Conservation (phyloP, 1,140 invertebrate genomes). For the Pectinophora gossypiella region DNA sequence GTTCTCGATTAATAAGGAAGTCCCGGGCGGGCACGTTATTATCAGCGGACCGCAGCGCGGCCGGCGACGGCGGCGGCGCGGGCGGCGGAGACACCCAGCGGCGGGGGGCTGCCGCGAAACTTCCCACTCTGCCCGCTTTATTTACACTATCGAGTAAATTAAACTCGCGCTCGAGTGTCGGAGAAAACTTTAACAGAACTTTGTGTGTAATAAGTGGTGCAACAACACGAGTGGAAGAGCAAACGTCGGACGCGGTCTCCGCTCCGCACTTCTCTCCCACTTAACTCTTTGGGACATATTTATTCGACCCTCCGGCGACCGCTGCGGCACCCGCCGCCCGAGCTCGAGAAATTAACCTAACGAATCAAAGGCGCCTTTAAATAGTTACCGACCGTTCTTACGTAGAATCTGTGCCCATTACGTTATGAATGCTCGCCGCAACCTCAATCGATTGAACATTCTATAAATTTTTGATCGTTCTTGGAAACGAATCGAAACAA, state of each 20-base stretch:
- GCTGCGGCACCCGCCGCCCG: conserved; percentile 36
- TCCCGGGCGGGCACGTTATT: conserved; percentile 66
- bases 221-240: conserved; percentile 74
- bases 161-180: conserved; percentile 73
- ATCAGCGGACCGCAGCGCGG: conserved; percentile 61
- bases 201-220: conserved; percentile 76
- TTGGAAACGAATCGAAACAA: conserved; percentile 54
- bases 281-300: conserved; percentile 76
- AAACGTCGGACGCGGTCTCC: conserved; percentile 72
- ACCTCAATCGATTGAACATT: conserved; percentile 41
- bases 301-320: conserved; percentile 73
- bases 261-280: conserved; percentile 67
- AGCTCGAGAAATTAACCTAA: conserved; percentile 65
- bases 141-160: conserved; percentile 77
- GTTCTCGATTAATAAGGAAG: conserved; percentile 76
- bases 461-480: conserved; percentile 58
- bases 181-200: conserved; percentile 73
- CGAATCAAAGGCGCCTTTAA: conserved; percentile 61
- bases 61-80: conserved; percentile 15
- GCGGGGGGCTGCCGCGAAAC: conserved; percentile 58
- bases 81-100: conserved; percentile 43
- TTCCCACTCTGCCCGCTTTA: conserved; percentile 72
- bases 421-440: conserved; percentile 38
- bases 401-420: conserved; percentile 35
- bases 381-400: conserved; percentile 31